Evolutionary conservation across 2,797 vertebrate genomes (phyloP), one percentile per base, ranked within the genome.

Genomic region (Intellagama lesueurii): DNA sequence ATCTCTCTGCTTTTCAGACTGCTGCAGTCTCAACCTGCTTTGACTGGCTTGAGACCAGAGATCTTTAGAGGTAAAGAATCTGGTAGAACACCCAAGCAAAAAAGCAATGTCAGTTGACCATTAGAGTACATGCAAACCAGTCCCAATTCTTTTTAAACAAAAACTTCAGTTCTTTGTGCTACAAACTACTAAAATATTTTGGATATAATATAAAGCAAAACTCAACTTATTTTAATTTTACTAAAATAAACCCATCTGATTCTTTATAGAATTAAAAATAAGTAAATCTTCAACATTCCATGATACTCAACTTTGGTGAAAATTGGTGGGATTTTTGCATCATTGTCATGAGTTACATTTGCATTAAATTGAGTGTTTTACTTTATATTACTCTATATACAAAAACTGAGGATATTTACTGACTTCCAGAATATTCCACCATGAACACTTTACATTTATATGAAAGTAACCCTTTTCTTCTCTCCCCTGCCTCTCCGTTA

Each of bases 401-500:
- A 76, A 22, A n/a, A 75, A 52, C 24, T 35, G 72, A 32, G 49
- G 24, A 30, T 5, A 3, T 77, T 12, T 7, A 52, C 72, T 28
- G 56, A 83, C n/a, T 19, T 44, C 52, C 32, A 64, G 70, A n/a
- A 64, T 75, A 75, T 60, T 47, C 16, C 22, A 35, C 26, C 12
- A 19, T 52, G 32, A 88, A 26, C 40, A 77, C 2, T 88, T 76
- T 83, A 28, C 40, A 83, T 88, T 66, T 77, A 83, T 78, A 56
- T 78, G 35, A 56, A 77, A 77, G 56, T 6, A 49, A 28, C 17
- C 7, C 14, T 30, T 30, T 32, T 35, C 28, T n/a, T 26, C 30
- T 32, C 30, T 44, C 7, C 30, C 40, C 32, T 7, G 11, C 9
- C 32, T 69, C 35, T 6, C 81, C n/a, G 19, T 72, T 24, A 22